These are phyloP conservation scores for Dasyornis broadbenti DNA, from an alignment of 2,113 vertebrate genomes.

Conservation along the genomic window DNA sequence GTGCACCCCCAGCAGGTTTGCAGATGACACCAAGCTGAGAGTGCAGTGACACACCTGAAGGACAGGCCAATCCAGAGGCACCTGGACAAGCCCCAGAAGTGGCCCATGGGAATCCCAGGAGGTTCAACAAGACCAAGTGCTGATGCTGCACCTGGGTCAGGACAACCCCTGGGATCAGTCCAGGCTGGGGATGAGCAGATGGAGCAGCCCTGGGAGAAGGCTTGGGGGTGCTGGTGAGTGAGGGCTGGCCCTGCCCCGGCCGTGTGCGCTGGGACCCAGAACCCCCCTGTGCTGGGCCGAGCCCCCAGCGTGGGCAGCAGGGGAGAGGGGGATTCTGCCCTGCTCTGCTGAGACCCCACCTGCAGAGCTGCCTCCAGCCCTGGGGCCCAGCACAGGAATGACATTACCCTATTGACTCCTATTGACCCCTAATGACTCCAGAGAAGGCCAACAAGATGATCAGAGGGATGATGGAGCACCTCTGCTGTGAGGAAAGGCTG, in stretches of 20 bases:
- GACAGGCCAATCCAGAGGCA: not conserved
- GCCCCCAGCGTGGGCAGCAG: not conserved
- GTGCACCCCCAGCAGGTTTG: not conserved
- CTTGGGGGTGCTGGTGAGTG: not conserved
- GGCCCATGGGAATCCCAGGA: not conserved
- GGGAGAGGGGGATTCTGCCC: not conserved
- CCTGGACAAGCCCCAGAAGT: not conserved
- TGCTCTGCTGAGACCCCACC: not conserved
- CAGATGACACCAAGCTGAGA: not conserved
- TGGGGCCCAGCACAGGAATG: not conserved
- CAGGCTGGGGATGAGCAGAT: not conserved
- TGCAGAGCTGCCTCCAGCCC: not conserved
- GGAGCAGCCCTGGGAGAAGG: not conserved
- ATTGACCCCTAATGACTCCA: not conserved
- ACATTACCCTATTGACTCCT: not conserved
- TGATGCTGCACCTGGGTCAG: not conserved
- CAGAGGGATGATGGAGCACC: not conserved
- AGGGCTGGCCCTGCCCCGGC: not conserved
- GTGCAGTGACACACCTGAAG: not conserved
- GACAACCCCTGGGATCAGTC: not conserved
- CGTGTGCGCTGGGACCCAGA: not conserved
- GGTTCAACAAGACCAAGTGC: not conserved
- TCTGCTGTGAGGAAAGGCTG: not conserved
- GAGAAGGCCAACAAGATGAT: not conserved
- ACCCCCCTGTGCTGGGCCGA: not conserved